Evolutionary conservation across 1,140 invertebrate species (phyloP), one percentile per base, ranked within the genome.

Genomic region (Zaprionus vittiger): DNA sequence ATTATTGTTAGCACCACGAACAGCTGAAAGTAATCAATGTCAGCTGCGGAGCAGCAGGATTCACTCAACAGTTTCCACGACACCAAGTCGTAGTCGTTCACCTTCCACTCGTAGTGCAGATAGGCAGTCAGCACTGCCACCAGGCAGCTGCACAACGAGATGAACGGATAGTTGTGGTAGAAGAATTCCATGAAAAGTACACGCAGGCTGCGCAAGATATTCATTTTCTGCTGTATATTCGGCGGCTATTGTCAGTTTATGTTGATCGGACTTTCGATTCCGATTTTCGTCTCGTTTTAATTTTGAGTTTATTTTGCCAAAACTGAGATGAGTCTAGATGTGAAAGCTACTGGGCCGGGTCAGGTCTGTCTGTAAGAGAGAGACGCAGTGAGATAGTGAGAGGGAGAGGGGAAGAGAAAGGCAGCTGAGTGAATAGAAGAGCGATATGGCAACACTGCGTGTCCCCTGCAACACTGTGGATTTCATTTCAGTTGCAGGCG

Each of bases 51-150:
- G 22, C 47, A 75, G 54, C 80, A 79, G n/a, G 62, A 17, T 59
- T 91, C 79, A 1, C 70, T 47, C 5, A 84, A 12, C 4, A 64
- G 62, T 54, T 86, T 91, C 91, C 91, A 92, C 56, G 90, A 83
- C 44, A 92, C 72, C 12, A 92, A 62, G 63, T 92, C 91, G 24
- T 67, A 78, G 20, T 82, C 75, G 38, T 91, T 73, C 22, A 85
- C 71, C 47, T 75, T 74, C 60, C 80, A 81, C 37, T 92, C 90
- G 20, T 91, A 91, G 61, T 92, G 91, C 44, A 92, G 28, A 24
- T 85, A 92, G 34, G 81, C 89, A 1, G 80, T 87, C 1, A 89
- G 1, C 12, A 91, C 31, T 1, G 78, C 63, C 6, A 73, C 75
- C 37, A 79, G 5, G 9, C 86, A 72, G 49, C 80, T 79, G 26